Evolutionary conservation across 2,113 vertebrate species (phyloP).

Genomic region (Dipodomys ordii): DNA sequence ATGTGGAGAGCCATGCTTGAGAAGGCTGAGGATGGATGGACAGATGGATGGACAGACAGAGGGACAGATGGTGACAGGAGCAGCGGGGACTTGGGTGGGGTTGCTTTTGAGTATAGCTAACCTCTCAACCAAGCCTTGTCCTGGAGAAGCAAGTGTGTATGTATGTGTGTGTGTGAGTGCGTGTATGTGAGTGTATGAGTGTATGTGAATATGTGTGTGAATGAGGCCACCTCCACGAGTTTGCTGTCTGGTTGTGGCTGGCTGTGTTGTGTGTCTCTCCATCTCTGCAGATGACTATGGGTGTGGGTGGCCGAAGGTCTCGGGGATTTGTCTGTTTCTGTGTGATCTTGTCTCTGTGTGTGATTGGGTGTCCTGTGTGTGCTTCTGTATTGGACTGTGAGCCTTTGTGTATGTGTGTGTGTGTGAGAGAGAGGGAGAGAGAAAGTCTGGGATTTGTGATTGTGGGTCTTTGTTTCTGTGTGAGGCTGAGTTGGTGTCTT

Average conservation of each 20-base stretch:
- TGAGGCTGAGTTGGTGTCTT: neutral
- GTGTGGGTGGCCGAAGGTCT: neutral
- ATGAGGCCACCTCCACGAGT: neutral
- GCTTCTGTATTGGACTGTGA: neutral
- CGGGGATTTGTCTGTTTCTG: conserved; percentile 16
- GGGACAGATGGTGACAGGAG: neutral
- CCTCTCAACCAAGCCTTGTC: neutral
- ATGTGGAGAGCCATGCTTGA: neutral
- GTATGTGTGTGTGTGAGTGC: neutral
- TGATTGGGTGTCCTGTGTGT: neutral
- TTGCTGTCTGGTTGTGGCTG: conserved; percentile 65
- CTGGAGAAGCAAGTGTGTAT: neutral
- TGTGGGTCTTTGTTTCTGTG: neutral
- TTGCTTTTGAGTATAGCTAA: neutral
- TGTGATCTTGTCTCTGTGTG: neutral
- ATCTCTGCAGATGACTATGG: no score
- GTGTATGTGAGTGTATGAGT: conserved; percentile 36
- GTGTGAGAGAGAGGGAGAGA: no score
- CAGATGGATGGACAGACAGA: neutral
- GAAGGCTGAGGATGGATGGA: neutral
- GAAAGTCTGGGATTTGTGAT: neutral
- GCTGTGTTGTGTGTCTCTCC: conserved; percentile 58
- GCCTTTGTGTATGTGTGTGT: neutral
- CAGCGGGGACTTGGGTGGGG: neutral
- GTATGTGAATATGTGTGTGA: neutral